Evolutionary conservation across 1,140 invertebrate species (phyloP), one percentile per base, ranked within the genome.

Genomic region (Leptinotarsa texana): DNA sequence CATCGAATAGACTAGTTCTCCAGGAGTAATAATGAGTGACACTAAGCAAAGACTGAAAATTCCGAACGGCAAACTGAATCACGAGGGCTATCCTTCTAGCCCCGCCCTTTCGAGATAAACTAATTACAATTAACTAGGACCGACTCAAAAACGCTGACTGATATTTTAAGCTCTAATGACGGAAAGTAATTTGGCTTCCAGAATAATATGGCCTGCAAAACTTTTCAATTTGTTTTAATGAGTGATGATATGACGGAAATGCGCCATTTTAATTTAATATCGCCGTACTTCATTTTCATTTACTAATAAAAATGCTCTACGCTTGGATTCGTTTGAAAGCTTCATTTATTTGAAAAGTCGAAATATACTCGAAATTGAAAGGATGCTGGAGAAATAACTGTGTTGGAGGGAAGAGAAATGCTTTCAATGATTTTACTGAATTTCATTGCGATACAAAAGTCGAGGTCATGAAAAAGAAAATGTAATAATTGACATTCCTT

Each of bases 201-300:
- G 77, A 80, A 78, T 80, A 80, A 80, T 80, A 80, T 78, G 74
- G 65, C 78, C 42, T 76, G 73, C 72, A 75, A 78, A 80, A 80
- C 79, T 80, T 80, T 80, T 80, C 79, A 80, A 80, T 80, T 80
- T 80, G 77, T 63, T 73, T 77, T 78, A 78, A 80, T 80, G 77
- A 79, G 73, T 75, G 49, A 42, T 68, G 66, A 68, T 68, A 68
- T 68, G 66, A 47, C 66, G 66, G 42, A 68, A 68, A 68, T 22
- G 51, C 51, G 51, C 51, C 51, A 17, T 57, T 57, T 57, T 57
- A 57, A 57, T 57, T 57, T 57, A 57, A 57, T 57, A 57, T 57
- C 51, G n/a, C 51, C 51, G 13, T 57, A 18, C 51, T 57, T 18
- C 51, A 57, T 57, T 57, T 57, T 57, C 51, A 57, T 57, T 57